Percentiles rank a stretch among this genome's conserved stretches.
These are phyloP conservation scores for Periophthalmus modestus DNA, from an alignment of 2,113 vertebrate species.

Conservation along the genomic window DNA sequence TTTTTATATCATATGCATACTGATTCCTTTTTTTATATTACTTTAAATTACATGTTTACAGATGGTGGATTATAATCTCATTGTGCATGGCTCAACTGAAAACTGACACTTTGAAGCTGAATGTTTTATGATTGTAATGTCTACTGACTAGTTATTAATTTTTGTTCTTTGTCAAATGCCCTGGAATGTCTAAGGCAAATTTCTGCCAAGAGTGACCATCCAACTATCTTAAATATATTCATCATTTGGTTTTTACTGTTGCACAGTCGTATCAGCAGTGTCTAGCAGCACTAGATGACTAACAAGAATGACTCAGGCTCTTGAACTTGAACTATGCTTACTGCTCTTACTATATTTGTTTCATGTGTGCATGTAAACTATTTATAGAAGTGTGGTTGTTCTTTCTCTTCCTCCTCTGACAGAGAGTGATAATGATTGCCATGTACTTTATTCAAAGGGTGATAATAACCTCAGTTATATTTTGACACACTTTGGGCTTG, in stretches of 20 bases:
- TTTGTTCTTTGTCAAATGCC: too few species aligned
- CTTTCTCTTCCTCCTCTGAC: conserved; percentile 14
- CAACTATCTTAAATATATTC: background rate
- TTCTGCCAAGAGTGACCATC: background rate
- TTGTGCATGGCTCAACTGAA: too few species aligned
- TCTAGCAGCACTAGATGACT: conserved; percentile 6
- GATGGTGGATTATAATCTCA: too few species aligned
- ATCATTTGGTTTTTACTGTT: background rate
- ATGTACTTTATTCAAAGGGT: conserved; percentile 20
- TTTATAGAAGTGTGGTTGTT: conserved; percentile 4
- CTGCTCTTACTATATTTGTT: background rate
- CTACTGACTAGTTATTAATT: too few species aligned
- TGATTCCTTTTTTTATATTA: background rate
- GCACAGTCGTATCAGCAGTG: background rate
- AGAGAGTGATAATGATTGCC: background rate
- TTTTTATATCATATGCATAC: background rate
- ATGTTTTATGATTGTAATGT: too few species aligned
- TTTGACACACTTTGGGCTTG: conserved; percentile 16
- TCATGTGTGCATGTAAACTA: background rate
- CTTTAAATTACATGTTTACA: background rate
- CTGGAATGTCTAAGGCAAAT: too few species aligned
- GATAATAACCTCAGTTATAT: conserved; percentile 17
- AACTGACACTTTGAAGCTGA: too few species aligned
- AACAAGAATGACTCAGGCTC: conserved; percentile 18
- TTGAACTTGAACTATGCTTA: conserved; percentile 2